Evolutionary conservation across 2,888 invertebrate genomes (phyloP), one percentile per base, ranked within the genome.

Genomic region (Machimus atricapillus): DNA sequence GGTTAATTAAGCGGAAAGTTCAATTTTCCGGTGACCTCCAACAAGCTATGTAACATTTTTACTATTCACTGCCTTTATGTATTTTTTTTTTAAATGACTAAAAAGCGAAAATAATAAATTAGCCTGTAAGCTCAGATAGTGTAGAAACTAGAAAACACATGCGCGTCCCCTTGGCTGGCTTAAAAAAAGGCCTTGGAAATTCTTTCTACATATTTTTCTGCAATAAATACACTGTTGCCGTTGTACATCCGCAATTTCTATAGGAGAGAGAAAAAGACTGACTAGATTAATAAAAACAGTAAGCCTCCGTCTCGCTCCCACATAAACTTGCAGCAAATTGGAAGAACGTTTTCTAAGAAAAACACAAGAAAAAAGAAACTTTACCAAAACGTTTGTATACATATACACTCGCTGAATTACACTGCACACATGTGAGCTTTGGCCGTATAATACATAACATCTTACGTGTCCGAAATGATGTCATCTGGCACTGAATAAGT

Each of bases 221-320:
- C 23, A 46, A 46, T 46, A 34, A 34, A n/a, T 31, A n/a, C 31
- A 43, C 73, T 85, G 58, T 43, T 79, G 58, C 37, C 91, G 92
- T 91, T 92, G 92, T 90, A 91, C 91, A 91, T 91, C 92, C 90
- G 92, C 92, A 92, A 93, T 92, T 92, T 92, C 91, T 92, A 92
- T 92, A 92, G 92, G 92, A 93, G 92, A 93, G 92, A 93, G 92
- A 93, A 93, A 93, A 93, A 93, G 92, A 93, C 92, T 93, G 92
- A 93, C 93, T 93, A 89, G 90, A 58, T 86, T 76, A 58, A 58
- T 66, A 78, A 79, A 66, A 77, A 86, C 92, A 93, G 93, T 91
- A 90, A 93, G 92, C 92, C 92, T 91, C 91, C 90, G 92, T 92
- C 92, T 92, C 92, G 91, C 92, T 93, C 92, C 92, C 92, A 93